phyloP scores from a whole-genome alignment of 2,888 invertebrate genomes.

The Herminia tarsipennalis region DNA sequence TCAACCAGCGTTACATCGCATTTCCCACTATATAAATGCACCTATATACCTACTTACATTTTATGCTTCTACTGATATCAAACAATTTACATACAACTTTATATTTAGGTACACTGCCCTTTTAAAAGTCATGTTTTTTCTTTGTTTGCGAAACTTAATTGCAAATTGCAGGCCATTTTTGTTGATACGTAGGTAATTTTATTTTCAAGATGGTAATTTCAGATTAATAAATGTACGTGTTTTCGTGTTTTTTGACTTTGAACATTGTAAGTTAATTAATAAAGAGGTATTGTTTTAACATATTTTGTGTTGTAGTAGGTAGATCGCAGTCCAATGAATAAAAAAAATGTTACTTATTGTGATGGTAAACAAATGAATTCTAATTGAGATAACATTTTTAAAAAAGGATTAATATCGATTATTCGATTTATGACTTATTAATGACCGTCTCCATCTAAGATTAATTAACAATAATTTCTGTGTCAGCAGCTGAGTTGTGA shows the following conservation, averaged over 20 bases:
- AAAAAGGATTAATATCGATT: too few species aligned
- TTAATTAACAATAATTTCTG: too few species aligned
- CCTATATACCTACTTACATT: conserved; percentile 41
- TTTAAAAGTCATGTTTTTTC: conserved; percentile 18
- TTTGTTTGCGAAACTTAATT: conserved; percentile 31
- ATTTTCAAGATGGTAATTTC: conserved; percentile 8
- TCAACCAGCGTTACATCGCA: conserved; percentile 30
- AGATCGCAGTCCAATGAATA: too few species aligned
- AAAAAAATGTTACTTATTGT: too few species aligned
- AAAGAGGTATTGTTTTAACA: too few species aligned
- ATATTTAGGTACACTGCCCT: conserved; percentile 41
- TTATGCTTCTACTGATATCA: conserved; percentile 58
- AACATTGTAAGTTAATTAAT: not conserved
- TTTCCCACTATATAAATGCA: conserved; percentile 19
- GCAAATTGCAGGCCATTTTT: conserved; percentile 22
- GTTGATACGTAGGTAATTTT: conserved; percentile 10
- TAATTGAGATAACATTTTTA: too few species aligned
- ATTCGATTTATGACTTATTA: too few species aligned
- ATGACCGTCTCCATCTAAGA: too few species aligned
- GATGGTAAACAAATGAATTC: too few species aligned
- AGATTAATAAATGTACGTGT: conserved; percentile 1
- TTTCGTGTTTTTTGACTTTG: not conserved
- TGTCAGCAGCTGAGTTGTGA: too few species aligned
- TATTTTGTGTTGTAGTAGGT: too few species aligned
- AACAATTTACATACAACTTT: conserved; percentile 50